Conservation (phyloP, 2,888 invertebrate species). For the Nomada fucata region DNA sequence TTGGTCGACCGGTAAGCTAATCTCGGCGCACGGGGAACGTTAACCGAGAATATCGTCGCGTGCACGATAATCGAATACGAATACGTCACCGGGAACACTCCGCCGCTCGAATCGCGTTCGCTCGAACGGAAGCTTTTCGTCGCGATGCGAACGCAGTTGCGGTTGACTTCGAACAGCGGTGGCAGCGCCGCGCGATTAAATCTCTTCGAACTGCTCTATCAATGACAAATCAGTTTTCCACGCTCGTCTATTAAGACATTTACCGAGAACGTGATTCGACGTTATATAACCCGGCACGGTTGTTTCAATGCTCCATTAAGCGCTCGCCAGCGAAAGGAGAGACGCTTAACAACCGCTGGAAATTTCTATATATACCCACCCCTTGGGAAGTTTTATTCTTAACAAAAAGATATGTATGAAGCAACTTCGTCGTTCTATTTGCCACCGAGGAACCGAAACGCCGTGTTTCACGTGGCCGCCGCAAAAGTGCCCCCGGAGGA, state of each 20-base stretch:
- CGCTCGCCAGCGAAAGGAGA: slow-evolving; percentile 6
- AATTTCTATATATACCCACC: too few relatives aligned
- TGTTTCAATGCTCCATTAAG: slow-evolving; percentile 3
- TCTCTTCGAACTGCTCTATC: not conserved
- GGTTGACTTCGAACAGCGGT: too few relatives aligned
- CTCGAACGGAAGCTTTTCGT: too few relatives aligned
- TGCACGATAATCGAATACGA: not conserved
- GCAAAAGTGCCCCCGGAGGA: not conserved
- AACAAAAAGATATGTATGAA: too few relatives aligned
- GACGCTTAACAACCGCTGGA: too few relatives aligned
- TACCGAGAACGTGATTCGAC: slow-evolving; percentile 11
- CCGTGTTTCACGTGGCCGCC: not conserved
- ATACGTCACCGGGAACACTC: too few relatives aligned
- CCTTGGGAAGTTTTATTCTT: too few relatives aligned
- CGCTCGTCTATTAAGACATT: slow-evolving; percentile 12
- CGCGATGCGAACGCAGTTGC: too few relatives aligned
- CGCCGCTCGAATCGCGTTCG: too few relatives aligned
- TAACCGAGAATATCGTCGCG: not conserved
- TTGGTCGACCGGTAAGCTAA: slow-evolving; percentile 30
- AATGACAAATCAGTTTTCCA: slow-evolving; percentile 42
- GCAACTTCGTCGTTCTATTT: too few relatives aligned
- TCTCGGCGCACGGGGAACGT: not conserved
- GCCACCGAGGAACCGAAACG: not conserved
- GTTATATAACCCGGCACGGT: slow-evolving; percentile 5
- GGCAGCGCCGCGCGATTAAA: not conserved